These are phyloP conservation scores for Ryuthela nishihirai DNA, from an alignment of 2,888 invertebrate species.

Conservation along the genomic window DNA sequence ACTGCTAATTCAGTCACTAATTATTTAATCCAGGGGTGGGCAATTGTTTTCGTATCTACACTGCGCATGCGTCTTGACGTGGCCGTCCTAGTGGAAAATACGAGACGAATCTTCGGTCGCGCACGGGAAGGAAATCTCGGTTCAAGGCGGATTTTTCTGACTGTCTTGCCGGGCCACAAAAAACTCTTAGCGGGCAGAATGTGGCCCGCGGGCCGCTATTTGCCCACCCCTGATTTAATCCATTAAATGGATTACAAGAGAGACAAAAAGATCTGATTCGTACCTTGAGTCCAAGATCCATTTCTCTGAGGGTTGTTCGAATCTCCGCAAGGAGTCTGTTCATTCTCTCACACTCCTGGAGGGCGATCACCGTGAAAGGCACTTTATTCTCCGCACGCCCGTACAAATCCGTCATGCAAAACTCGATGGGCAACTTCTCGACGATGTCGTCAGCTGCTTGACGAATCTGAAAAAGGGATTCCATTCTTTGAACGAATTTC, in stretches of 20 bases:
- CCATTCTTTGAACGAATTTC: background rate
- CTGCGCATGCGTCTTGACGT: too few species aligned
- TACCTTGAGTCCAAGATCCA: slow-evolving; percentile 89
- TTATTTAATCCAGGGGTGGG: background rate
- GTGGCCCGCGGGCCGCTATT: too few species aligned
- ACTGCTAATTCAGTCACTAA: background rate
- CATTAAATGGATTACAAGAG: too few species aligned
- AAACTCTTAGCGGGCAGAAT: too few species aligned
- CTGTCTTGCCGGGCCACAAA: too few species aligned
- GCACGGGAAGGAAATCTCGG: too few species aligned
- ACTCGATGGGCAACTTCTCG: slow-evolving; percentile 92
- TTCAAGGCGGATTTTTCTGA: too few species aligned
- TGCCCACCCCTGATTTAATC: too few species aligned
- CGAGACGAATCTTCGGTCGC: too few species aligned
- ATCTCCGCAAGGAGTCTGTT: slow-evolving; percentile 87
- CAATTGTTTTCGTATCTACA: too few species aligned
- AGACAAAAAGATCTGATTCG: background rate
- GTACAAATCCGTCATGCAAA: slow-evolving; percentile 92
- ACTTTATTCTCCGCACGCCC: slow-evolving; percentile 92
- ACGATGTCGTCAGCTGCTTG: slow-evolving; percentile 90
- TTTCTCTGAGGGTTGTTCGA: slow-evolving; percentile 80
- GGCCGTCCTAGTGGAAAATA: too few species aligned
- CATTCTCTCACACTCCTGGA: slow-evolving; percentile 92
- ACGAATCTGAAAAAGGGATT: slow-evolving; percentile 64
- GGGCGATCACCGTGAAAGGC: slow-evolving; percentile 84